These are phyloP conservation scores for Agelaius phoeniceus DNA, from an alignment of 2,113 vertebrate species.

Conservation along the genomic window DNA sequence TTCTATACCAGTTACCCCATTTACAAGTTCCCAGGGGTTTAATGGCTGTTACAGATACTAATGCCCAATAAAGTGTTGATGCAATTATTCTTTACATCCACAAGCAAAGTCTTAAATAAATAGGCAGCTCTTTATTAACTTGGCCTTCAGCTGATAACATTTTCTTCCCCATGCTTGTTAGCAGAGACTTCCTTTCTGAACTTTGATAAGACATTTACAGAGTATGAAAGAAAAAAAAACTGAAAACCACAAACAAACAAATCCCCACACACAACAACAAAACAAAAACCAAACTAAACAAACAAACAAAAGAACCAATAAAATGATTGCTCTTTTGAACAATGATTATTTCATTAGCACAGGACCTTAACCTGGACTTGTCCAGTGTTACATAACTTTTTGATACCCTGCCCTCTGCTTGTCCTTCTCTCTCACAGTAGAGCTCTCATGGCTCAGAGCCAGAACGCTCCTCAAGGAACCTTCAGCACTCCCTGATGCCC, in stretches of 20 bases:
- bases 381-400: not conserved
- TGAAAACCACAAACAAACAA: not conserved
- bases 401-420: not conserved
- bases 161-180: not conserved
- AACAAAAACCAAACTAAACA: not conserved
- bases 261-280: not conserved
- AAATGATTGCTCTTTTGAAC: not conserved
- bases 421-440: not conserved
- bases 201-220: not conserved
- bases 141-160: slow-evolving; percentile 22
- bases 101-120: slow-evolving; percentile 35
- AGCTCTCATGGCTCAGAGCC: not conserved
- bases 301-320: not conserved
- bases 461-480: not conserved
- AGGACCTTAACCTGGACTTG: not conserved
- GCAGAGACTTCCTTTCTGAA: slow-evolving; percentile 27
- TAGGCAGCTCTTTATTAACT: slow-evolving; percentile 61
- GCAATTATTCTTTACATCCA: not conserved
- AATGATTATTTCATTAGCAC: not conserved
- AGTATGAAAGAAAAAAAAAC: not conserved
- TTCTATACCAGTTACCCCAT: not conserved
- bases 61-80: not conserved
- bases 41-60: not conserved
- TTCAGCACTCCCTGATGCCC: not conserved
- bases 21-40: not conserved